Evolutionary conservation across 2,797 vertebrate species (phyloP).

Genomic region (Pangasius krempfi): DNA sequence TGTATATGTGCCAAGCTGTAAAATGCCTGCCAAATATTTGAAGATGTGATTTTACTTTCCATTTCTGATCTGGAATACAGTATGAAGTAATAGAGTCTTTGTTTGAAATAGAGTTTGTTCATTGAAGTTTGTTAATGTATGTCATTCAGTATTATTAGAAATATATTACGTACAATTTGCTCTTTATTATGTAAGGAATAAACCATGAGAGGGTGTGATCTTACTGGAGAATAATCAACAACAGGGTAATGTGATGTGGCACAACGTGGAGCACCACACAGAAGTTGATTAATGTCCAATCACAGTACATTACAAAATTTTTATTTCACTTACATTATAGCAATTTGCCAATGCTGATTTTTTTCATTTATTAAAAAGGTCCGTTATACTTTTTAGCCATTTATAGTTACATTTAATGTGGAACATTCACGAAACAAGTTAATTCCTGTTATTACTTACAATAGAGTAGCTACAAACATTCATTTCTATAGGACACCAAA

Average conservation of each 20-base stretch:
- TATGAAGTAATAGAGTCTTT: background rate
- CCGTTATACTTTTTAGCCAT: background rate
- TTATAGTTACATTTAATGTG: no score
- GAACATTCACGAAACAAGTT: no score
- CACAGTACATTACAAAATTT: background rate
- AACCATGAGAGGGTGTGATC: background rate
- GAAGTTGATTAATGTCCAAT: background rate
- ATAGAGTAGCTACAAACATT: background rate
- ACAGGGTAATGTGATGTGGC: background rate
- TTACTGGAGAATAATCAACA: background rate
- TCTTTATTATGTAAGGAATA: background rate
- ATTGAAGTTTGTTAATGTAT: background rate
- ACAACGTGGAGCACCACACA: background rate
- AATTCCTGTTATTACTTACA: background rate
- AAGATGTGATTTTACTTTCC: background rate
- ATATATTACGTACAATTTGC: background rate
- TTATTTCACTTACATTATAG: background rate
- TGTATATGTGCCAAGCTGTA: background rate
- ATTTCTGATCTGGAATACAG: background rate
- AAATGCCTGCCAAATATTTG: background rate
- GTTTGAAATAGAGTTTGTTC: background rate
- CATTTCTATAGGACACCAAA: background rate
- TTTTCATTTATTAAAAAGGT: background rate
- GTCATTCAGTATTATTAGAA: background rate
- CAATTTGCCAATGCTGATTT: background rate